Evolutionary conservation across 2,888 invertebrate genomes (phyloP), one percentile per base, ranked within the genome.

Genomic region (Napeogenes sylphis): DNA sequence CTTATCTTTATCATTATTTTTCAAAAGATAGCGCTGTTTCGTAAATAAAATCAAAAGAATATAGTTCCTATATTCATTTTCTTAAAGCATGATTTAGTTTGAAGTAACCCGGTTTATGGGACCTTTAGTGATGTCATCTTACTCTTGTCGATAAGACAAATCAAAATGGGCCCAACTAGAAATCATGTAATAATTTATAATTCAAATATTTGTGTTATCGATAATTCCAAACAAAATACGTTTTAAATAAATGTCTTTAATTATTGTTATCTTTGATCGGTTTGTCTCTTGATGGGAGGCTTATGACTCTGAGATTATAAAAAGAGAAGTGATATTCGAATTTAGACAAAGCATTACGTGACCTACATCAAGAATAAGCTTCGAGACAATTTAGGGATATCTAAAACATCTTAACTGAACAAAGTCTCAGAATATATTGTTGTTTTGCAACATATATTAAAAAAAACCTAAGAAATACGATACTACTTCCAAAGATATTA

Each of bases 61-160:
- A 59, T 73, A 72, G 76, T 67, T 71, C 71, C 72, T 79, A 77
- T 64, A 47, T 12, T 46, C 45, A 71, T 69, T 56, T 6, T 30
- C 59, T 77, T 82, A 83, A 73, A 74, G 67, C 64, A 54, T 60
- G 63, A 71, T 75, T 75, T 80, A 68, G 69, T 68, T 62, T 75
- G 72, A 68, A 65, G 62, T 63, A 30, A 51, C 14, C 51, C 45
- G 62, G 59, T 65, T 63, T 73, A 74, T 79, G 75, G 68, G 75
- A 67, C 75, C 57, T 78, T 76, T 67, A 76, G 74, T 73, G 77
- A 55, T 68, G 73, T 71, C 70, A 73, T 68, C 71, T 74, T 75
- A 78, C 73, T 72, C 71, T 73, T 79, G 81, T 85, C 84, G 85
- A 85, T 86, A 80, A 75, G 79, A 76, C 73, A 79, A 84, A 84